Evolutionary conservation across 2,888 invertebrate genomes (phyloP), one percentile per base, ranked within the genome.

Genomic region (Acrobeloides nanus): DNA sequence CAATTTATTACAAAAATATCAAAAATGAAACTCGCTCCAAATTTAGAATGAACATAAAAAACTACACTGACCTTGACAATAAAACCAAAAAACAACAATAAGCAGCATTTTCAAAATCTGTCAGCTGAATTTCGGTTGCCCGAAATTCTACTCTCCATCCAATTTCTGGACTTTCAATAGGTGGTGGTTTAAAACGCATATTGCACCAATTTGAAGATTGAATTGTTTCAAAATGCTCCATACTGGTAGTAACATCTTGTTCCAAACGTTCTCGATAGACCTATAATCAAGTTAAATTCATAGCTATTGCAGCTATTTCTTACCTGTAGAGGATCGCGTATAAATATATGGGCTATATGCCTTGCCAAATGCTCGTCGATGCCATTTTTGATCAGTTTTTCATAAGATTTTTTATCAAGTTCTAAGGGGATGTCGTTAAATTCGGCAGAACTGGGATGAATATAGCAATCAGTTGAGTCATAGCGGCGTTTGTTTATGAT

Each of bases 71-170:
- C 38, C 38, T 27, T 0, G 95, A 95, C 53, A 97, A 80, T 37
- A 95, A 80, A 20, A 95, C 93, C 15, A 95, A 84, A 76, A 95
- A 95, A 74, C 89, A 89, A 12, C 89, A 89, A 68, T 88, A 85
- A 4, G 93, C 93, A 1, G 95, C 93, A 79, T 95, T 97, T 79
- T 97, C 95, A 78, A 95, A 93, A 79, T 95, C 95, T 0, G 93
- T 92, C 62, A 93, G 82, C 77, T 95, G 95, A 24, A 89, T 86
- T 78, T 90, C 90, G 75, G 92, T 93, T 32, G 95, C 93, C 24
- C 95, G 83, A 79, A 97, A 95, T 80, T 95, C 95, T 1, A 95
- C 95, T 60, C 95, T 82, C 95, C 95, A 95, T 25, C 95, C 95
- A 69, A 97, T 95, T 31, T 86, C 81, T 10, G 89, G 87, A 75